Percentiles rank a stretch among this genome's conserved stretches.
phyloP scores from a whole-genome alignment of 2,888 invertebrate species.

The Cheilosia grossa region DNA sequence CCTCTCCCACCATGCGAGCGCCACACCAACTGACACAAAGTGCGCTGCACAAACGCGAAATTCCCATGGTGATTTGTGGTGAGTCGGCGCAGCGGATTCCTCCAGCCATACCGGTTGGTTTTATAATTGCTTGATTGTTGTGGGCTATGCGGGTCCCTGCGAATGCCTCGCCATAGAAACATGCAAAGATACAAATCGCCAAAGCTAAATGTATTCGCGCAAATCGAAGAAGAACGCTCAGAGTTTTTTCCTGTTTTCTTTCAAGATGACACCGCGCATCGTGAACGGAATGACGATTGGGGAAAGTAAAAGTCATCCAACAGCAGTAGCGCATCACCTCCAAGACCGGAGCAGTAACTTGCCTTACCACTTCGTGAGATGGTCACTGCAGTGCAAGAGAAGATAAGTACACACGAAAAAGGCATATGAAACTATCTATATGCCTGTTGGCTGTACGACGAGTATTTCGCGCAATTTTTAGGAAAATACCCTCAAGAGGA shows the following conservation, averaged over 20 bases:
- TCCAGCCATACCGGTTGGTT: slow-evolving; percentile 66
- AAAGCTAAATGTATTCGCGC: slow-evolving; percentile 42
- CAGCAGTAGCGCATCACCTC: slow-evolving; percentile 46
- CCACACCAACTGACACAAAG: slow-evolving; percentile 36
- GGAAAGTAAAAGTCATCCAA: slow-evolving; percentile 75
- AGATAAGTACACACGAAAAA: slow-evolving; percentile 69
- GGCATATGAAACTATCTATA: slow-evolving; percentile 40
- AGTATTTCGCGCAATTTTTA: slow-evolving; percentile 60
- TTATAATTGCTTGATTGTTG: slow-evolving; percentile 68
- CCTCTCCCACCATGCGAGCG: slow-evolving; percentile 3
- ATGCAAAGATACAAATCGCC: slow-evolving; percentile 52
- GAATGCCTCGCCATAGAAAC: slow-evolving; percentile 30
- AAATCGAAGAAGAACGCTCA: slow-evolving; percentile 65
- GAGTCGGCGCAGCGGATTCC: not conserved
- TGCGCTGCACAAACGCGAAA: slow-evolving; percentile 49
- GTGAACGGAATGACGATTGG: slow-evolving; percentile 75
- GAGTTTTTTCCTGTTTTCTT: slow-evolving; percentile 29
- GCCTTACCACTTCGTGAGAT: slow-evolving; percentile 69
- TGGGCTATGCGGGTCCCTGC: slow-evolving; percentile 48
- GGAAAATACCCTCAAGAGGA: slow-evolving; percentile 73
- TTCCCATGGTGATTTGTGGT: slow-evolving; percentile 45
- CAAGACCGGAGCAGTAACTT: slow-evolving; percentile 64
- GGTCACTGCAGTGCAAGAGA: slow-evolving; percentile 60
- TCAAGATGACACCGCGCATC: slow-evolving; percentile 71
- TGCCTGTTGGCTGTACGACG: not conserved